These are phyloP conservation scores for Tupaia tana DNA, from an alignment of 2,113 vertebrate genomes.

Conservation along the genomic window DNA sequence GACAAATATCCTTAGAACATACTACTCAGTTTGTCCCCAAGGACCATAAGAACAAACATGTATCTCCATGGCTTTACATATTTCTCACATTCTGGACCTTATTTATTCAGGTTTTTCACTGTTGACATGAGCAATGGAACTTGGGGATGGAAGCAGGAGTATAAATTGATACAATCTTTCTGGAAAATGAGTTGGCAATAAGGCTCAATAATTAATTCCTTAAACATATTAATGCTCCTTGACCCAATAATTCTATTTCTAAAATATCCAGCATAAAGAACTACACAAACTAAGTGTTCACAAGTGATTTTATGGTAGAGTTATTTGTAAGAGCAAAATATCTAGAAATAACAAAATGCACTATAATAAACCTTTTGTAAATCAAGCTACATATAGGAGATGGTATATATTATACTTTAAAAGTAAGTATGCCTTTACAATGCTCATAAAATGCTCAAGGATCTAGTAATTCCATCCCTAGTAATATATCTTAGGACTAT, in stretches of 20 bases:
- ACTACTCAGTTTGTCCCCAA: background rate
- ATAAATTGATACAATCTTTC: constrained; percentile 30
- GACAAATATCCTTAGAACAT: background rate
- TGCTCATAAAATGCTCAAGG: constrained; percentile 20
- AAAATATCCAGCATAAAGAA: constrained; percentile 37
- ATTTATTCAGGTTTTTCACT: constrained; percentile 43
- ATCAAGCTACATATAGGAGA: constrained; percentile 42
- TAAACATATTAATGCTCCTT: constrained; percentile 55
- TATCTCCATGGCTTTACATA: background rate
- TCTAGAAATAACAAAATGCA: constrained; percentile 23
- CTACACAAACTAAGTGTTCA: constrained; percentile 28
- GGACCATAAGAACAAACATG: background rate
- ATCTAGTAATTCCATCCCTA: constrained; percentile 53
- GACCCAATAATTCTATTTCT: constrained; percentile 25
- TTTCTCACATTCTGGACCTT: constrained; percentile 32
- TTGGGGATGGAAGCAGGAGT: background rate
- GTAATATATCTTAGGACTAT: constrained; percentile 35
- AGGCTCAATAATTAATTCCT: constrained; percentile 53
- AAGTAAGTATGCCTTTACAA: constrained; percentile 52
- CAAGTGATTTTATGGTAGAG: constrained; percentile 48
- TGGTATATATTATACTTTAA: constrained; percentile 4
- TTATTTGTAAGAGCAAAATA: constrained; percentile 54
- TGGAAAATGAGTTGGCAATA: constrained; percentile 56
- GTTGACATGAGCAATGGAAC: background rate
- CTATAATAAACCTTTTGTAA: background rate